Evolutionary conservation across 2,113 vertebrate species (phyloP).

Genomic region (Pipa parva): DNA sequence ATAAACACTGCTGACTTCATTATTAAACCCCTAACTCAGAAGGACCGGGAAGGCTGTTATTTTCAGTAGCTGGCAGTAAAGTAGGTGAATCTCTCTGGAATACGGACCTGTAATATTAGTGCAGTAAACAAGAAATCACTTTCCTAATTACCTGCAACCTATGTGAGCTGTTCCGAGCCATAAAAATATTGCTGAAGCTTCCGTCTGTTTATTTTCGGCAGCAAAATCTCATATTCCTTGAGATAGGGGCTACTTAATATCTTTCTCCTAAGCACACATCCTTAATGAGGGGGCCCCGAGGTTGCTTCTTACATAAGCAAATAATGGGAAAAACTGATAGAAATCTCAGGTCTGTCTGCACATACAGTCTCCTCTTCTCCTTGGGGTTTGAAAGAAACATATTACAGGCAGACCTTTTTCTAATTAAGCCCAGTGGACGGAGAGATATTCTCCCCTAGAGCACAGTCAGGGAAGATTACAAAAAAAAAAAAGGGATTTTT

Average conservation of each 20-base stretch:
- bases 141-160: constrained; percentile 6
- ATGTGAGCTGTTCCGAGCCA: not conserved
- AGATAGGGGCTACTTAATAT: not conserved
- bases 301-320: not conserved
- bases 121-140: not conserved
- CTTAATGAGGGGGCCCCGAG: constrained; percentile 8
- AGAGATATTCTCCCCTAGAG: constrained; percentile 6
- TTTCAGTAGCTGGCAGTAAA: constrained; percentile 15
- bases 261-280: not conserved
- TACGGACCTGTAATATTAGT: constrained; percentile 11
- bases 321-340: not conserved
- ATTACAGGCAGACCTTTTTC: constrained; percentile 12
- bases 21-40: constrained; percentile 30
- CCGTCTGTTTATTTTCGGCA: not conserved
- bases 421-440: constrained; percentile 32
- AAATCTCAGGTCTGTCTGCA: not conserved
- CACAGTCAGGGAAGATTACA: constrained; percentile 20
- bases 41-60: not conserved
- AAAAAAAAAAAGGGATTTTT: not conserved
- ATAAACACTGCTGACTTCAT: constrained; percentile 1
- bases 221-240: not conserved
- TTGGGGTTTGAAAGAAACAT: not conserved
- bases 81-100: not conserved
- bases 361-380: not conserved
- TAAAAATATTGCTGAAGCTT: not conserved